A percentile compares a stretch with the other conserved stretches of the same genome.
Evolutionary conservation across 1,140 invertebrate genomes (phyloP).

Genomic region (Meloidogyne floridensis): DNA sequence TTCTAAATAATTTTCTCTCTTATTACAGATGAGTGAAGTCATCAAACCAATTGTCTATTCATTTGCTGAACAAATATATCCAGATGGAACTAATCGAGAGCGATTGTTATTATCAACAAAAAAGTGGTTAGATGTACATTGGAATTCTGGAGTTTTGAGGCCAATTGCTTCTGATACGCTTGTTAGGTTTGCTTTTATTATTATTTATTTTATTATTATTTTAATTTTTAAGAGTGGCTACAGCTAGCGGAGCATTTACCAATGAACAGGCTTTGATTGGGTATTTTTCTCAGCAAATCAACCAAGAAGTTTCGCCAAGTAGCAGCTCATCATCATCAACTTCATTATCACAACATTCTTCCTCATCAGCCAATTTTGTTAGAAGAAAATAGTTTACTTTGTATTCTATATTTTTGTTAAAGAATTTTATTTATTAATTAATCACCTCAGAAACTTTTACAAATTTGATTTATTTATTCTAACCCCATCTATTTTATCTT

Average conservation of each 20-base stretch:
- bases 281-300: conserved; percentile 25
- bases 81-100: conserved; percentile 36
- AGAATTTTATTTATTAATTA: conserved; percentile 1
- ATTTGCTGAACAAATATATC: conserved; percentile 44
- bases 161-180: conserved; percentile 51
- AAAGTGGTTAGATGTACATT: conserved; percentile 44
- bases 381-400: background rate
- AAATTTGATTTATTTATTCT: too few relatives aligned
- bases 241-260: conserved; percentile 39
- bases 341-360: background rate
- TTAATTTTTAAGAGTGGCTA: conserved; percentile 23
- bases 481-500: too few relatives aligned
- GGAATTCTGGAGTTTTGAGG: conserved; percentile 41
- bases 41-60: conserved; percentile 48
- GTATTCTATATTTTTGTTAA: background rate
- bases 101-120: conserved; percentile 25
- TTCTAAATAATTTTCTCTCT: conserved; percentile 7
- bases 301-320: background rate
- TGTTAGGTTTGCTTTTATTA: conserved; percentile 32
- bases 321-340: background rate
- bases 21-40: conserved; percentile 50
- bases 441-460: background rate
- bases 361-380: background rate
- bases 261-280: conserved; percentile 25
- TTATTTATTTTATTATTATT: background rate